phyloP scores from a whole-genome alignment of 2,113 vertebrate genomes.

The Seriola quinqueradiata region DNA sequence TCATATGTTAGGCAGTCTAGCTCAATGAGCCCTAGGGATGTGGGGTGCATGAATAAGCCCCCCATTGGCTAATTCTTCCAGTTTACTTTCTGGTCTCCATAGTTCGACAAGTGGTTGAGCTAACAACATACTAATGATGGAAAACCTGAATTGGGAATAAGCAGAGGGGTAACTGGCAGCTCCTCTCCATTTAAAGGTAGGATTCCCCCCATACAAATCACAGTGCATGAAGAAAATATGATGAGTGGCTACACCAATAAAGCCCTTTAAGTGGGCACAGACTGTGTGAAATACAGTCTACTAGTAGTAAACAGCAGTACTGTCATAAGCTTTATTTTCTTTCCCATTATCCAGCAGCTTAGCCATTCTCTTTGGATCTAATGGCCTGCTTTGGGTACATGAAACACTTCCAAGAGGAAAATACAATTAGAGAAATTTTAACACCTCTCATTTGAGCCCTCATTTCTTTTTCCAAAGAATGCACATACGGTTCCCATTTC shows the following conservation, averaged over 20 bases:
- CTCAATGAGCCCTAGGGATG: slow-evolving; percentile 2
- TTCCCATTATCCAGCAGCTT: slow-evolving; percentile 49
- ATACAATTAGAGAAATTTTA: slow-evolving; percentile 71
- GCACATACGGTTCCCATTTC: slow-evolving; percentile 75
- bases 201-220: neutral
- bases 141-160: slow-evolving; percentile 1
- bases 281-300: neutral
- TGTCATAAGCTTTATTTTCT: slow-evolving; percentile 41
- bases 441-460: slow-evolving; percentile 71
- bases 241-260: too few species aligned
- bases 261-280: neutral
- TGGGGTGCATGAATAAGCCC: neutral
- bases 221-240: too few species aligned
- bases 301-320: slow-evolving; percentile 7
- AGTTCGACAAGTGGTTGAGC: slow-evolving; percentile 13
- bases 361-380: slow-evolving; percentile 38
- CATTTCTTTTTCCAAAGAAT: slow-evolving; percentile 79
- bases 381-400: slow-evolving; percentile 54
- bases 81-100: neutral
- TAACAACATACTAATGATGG: slow-evolving; percentile 32
- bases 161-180: neutral
- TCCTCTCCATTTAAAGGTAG: neutral
- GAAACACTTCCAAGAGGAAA: slow-evolving; percentile 71
- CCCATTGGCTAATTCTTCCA: neutral
- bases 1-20: slow-evolving; percentile 3